phyloP scores from a whole-genome alignment of 1,140 invertebrate species.

The Euura saliciscinereae region DNA sequence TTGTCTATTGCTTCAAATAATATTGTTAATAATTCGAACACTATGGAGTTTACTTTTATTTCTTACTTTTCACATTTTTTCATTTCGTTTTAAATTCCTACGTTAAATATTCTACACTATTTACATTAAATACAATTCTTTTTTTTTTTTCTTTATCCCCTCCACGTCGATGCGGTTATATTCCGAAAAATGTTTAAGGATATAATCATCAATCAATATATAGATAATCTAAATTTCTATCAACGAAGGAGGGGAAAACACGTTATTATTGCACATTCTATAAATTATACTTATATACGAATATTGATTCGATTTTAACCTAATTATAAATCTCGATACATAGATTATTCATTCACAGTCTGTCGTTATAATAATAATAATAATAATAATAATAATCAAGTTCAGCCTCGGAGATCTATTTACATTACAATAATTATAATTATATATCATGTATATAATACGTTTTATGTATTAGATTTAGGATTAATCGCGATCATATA shows the following conservation, averaged over 20 bases:
- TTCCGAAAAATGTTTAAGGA: no score
- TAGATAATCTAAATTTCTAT: no score
- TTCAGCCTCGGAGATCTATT: background rate
- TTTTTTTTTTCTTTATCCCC: no score
- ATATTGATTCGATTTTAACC: no score
- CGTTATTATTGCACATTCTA: background rate
- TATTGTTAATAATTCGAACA: background rate
- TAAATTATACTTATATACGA: no score
- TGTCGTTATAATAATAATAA: background rate
- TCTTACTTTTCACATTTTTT: background rate
- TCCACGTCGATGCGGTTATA: no score
- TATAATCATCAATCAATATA: no score
- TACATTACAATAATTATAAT: no score
- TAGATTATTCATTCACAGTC: constrained; percentile 3
- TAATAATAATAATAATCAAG: no score
- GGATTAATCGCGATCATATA: no score
- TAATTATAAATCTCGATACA: background rate
- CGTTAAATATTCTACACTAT: constrained; percentile 45
- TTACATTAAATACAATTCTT: constrained; percentile 57
- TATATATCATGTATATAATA: no score
- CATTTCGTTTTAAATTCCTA: background rate
- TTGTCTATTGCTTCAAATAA: constrained; percentile 25
- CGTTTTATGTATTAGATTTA: no score
- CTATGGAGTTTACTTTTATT: background rate
- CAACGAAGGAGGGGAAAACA: background rate